Evolutionary conservation across 2,888 invertebrate species (phyloP).

Genomic region (Yponomeuta plumbellus): DNA sequence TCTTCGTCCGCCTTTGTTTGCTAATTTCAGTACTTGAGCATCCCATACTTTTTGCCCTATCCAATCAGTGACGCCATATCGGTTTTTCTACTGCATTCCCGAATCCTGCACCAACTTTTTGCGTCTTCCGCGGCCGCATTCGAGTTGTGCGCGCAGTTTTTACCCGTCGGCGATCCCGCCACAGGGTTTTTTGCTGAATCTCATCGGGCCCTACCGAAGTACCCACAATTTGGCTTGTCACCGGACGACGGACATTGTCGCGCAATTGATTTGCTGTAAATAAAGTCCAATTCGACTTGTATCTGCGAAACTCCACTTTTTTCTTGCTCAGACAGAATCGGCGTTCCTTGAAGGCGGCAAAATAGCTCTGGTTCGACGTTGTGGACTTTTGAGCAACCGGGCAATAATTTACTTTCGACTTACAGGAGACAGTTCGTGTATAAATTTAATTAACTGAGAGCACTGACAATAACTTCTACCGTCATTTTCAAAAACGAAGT

Average conservation of each 20-base stretch:
- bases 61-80: constrained; percentile 3
- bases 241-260: not conserved
- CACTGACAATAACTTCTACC: not conserved
- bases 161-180: constrained; percentile 11
- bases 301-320: not conserved
- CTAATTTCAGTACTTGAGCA: not conserved
- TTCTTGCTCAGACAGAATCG: not conserved
- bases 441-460: not conserved
- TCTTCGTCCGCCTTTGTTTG: not conserved
- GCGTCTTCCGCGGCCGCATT: constrained; percentile 18
- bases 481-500: not conserved
- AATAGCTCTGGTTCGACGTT: not conserved
- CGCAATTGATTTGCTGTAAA: constrained; percentile 14
- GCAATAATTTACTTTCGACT: not conserved
- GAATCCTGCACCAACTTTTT: constrained; percentile 23
- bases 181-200: constrained; percentile 20
- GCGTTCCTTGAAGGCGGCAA: not conserved
- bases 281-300: constrained; percentile 9
- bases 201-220: not conserved
- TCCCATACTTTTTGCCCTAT: constrained; percentile 4
- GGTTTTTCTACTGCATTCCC: constrained; percentile 20
- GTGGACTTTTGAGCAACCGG: not conserved
- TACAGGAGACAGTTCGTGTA: not conserved
- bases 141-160: constrained; percentile 20
- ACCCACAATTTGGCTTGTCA: constrained; percentile 11